Conservation (phyloP, 2,113 vertebrate species). For the Mungos mungo region DNA sequence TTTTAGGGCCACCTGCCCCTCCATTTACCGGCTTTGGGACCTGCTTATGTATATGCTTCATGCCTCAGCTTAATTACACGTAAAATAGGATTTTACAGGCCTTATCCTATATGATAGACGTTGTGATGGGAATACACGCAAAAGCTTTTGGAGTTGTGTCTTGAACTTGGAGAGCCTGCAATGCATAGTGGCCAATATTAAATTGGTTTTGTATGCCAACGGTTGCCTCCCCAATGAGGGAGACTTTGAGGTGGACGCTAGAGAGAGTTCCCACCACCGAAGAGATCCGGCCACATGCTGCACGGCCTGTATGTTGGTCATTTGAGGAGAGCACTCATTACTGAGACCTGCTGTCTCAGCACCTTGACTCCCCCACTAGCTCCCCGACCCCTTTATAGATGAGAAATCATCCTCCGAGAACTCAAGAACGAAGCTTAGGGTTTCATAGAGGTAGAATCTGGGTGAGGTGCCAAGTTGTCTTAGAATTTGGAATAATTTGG, state of each 20-base stretch:
- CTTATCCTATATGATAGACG: not conserved
- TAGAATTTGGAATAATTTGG: not conserved
- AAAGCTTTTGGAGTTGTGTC: not conserved
- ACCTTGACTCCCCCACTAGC: not conserved
- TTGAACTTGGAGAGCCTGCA: constrained; percentile 14
- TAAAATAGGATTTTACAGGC: not conserved
- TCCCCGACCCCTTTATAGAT: not conserved
- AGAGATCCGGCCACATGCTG: not conserved
- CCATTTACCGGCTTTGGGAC: not conserved
- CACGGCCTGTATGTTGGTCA: not conserved
- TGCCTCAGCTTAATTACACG: not conserved
- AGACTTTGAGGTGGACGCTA: not conserved
- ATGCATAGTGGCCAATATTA: not conserved
- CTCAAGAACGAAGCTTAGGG: not conserved
- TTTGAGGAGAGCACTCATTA: not conserved
- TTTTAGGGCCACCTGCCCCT: not conserved
- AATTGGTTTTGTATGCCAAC: not conserved
- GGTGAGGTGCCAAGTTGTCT: not conserved
- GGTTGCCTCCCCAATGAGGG: not conserved
- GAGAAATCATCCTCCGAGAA: not conserved
- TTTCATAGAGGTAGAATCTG: not conserved
- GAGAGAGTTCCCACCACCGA: not conserved
- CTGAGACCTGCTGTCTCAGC: not conserved
- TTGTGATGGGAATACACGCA: not conserved
- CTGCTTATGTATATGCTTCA: not conserved